Evolutionary conservation across 2,113 vertebrate genomes (phyloP).

Genomic region (Trochalopteron elliotii): DNA sequence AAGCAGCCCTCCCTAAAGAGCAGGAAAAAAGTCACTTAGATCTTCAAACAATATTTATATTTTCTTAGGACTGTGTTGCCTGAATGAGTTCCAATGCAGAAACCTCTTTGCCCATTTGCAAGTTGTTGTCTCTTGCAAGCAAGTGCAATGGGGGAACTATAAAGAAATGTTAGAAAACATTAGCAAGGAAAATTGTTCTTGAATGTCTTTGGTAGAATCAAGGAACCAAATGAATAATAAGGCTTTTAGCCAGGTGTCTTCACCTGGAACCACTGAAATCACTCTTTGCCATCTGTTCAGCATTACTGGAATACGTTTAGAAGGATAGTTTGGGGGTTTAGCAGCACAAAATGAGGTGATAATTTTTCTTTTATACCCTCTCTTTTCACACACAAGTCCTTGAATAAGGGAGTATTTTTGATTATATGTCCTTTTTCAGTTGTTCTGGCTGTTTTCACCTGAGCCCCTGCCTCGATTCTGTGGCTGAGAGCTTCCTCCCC

Average conservation of each 20-base stretch:
- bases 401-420: not conserved
- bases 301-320: not conserved
- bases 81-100: not conserved
- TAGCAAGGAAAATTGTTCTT: not conserved
- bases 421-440: not conserved
- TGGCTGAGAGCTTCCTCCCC: not conserved
- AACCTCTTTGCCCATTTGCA: not conserved
- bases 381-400: not conserved
- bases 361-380: not conserved
- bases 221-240: not conserved
- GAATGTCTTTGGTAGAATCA: not conserved
- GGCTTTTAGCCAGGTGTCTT: not conserved
- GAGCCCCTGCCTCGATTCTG: not conserved
- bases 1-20: not conserved
- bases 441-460: not conserved
- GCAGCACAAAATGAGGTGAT: not conserved
- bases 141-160: not conserved
- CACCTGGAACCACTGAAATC: not conserved
- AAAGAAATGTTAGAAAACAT: not conserved
- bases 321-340: not conserved
- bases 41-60: not conserved
- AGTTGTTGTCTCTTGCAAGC: not conserved
- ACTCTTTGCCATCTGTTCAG: not conserved
- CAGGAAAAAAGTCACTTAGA: not conserved
- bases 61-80: not conserved